Percentiles rank a stretch among this genome's conserved stretches.
These are phyloP conservation scores for Takifugu rubripes DNA, from an alignment of 2,797 vertebrate genomes.

Conservation along the genomic window DNA sequence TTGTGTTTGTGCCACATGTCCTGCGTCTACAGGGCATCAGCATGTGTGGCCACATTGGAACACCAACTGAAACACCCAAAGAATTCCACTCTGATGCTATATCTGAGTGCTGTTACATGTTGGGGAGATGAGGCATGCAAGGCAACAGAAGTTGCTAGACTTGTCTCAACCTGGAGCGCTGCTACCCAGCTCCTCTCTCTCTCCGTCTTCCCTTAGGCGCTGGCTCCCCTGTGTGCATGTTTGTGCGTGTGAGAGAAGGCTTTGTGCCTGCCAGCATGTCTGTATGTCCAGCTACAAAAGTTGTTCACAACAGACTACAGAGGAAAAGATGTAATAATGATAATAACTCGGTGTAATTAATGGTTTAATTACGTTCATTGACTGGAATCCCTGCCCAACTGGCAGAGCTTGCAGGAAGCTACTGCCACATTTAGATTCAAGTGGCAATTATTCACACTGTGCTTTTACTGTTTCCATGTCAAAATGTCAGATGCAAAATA, in stretches of 20 bases:
- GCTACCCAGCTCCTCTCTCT: not conserved
- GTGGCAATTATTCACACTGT: no score
- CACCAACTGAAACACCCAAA: not conserved
- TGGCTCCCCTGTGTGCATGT: not conserved
- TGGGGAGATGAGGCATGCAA: slow-evolving; percentile 15
- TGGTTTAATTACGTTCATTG: not conserved
- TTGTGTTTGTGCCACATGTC: no score
- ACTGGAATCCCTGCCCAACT: not conserved
- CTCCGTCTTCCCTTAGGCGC: slow-evolving; percentile 11
- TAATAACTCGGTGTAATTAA: not conserved
- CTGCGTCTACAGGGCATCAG: no score
- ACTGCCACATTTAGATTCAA: not conserved
- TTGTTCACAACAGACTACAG: slow-evolving; percentile 4
- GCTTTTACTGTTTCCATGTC: not conserved
- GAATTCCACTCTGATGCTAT: no score
- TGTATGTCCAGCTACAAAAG: not conserved
- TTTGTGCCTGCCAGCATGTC: not conserved
- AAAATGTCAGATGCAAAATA: not conserved
- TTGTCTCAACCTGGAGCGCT: slow-evolving; percentile 28
- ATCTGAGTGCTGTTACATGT: slow-evolving; percentile 25
- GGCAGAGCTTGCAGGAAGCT: not conserved
- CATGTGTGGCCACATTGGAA: slow-evolving; percentile 13
- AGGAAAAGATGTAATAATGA: slow-evolving; percentile 11
- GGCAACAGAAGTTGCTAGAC: not conserved
- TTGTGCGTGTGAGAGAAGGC: not conserved